Evolutionary conservation across 1,140 invertebrate species (phyloP).

Genomic region (Nixonia krombeini): DNA sequence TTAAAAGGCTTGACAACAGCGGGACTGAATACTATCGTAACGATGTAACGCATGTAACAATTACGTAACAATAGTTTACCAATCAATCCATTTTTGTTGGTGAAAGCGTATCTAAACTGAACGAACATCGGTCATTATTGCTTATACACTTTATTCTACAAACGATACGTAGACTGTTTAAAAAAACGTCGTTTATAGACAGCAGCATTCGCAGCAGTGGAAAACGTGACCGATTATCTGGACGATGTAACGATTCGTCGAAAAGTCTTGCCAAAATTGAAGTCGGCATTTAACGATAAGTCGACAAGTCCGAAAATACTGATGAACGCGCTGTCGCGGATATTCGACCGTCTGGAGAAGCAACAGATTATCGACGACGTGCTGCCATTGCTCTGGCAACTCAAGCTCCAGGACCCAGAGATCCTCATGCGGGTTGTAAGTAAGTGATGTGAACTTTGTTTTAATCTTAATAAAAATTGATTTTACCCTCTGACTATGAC

Average conservation of each 20-base stretch:
- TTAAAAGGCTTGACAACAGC: too few relatives aligned
- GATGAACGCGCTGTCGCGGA: constrained; percentile 82
- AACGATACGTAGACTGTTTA: too few relatives aligned
- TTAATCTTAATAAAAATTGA: too few relatives aligned
- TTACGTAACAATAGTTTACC: too few relatives aligned
- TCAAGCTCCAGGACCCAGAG: constrained; percentile 88
- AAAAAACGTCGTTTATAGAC: too few relatives aligned
- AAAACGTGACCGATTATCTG: constrained; percentile 87
- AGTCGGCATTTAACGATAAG: constrained; percentile 89
- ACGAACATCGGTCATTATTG: too few relatives aligned
- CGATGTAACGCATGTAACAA: too few relatives aligned
- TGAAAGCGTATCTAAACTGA: too few relatives aligned
- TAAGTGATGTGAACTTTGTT: constrained; percentile 74
- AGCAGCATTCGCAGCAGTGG: constrained; percentile 90
- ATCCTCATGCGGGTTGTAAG: constrained; percentile 84
- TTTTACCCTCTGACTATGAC: too few relatives aligned
- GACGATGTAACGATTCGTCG: constrained; percentile 86
- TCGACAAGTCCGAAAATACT: constrained; percentile 83
- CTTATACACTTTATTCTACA: too few relatives aligned
- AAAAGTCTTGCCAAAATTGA: constrained; percentile 90
- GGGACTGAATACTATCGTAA: too few relatives aligned
- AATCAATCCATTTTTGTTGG: too few relatives aligned
- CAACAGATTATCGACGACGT: constrained; percentile 93
- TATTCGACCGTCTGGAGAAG: constrained; percentile 87
- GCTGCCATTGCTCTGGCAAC: constrained; percentile 89